Evolutionary conservation across 1,140 invertebrate species (phyloP).

Genomic region (Aphelenchoides fujianensis): DNA sequence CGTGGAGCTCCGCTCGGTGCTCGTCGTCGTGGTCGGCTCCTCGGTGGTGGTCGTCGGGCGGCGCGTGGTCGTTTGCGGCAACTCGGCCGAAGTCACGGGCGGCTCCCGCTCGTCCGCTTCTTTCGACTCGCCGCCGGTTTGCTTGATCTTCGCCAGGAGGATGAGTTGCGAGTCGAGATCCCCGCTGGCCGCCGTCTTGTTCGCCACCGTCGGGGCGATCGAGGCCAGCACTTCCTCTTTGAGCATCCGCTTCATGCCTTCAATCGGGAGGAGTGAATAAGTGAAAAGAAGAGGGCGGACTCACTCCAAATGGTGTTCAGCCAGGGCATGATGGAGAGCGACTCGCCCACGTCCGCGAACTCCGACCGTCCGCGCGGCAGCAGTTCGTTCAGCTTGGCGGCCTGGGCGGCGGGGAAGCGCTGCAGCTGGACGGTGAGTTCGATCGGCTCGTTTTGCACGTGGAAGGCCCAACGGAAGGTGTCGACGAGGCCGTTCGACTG

Average conservation of each 20-base stretch:
- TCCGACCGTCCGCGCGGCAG: not conserved
- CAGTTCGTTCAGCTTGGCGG: not conserved
- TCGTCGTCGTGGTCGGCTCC: too few relatives aligned
- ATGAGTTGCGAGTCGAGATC: not conserved
- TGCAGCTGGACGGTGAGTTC: not conserved
- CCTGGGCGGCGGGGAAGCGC: not conserved
- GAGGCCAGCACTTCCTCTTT: not conserved
- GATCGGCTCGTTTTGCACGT: not conserved
- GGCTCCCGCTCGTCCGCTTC: too few relatives aligned
- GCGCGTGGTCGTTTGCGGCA: too few relatives aligned
- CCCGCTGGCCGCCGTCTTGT: too few relatives aligned
- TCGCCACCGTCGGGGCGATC: too few relatives aligned
- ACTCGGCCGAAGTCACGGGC: too few relatives aligned
- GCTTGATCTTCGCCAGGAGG: not conserved
- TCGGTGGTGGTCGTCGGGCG: too few relatives aligned
- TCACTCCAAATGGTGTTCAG: not conserved
- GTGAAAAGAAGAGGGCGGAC: too few relatives aligned
- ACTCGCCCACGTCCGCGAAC: not conserved
- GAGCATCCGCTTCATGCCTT: not conserved
- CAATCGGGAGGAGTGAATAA: too few relatives aligned
- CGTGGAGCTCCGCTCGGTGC: too few relatives aligned
- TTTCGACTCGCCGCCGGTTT: too few relatives aligned
- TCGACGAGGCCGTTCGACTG: not conserved
- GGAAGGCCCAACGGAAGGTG: not conserved
- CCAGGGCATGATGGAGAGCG: not conserved